Evolutionary conservation across 2,113 vertebrate species (phyloP).

Genomic region (Nothoprocta perdicaria): DNA sequence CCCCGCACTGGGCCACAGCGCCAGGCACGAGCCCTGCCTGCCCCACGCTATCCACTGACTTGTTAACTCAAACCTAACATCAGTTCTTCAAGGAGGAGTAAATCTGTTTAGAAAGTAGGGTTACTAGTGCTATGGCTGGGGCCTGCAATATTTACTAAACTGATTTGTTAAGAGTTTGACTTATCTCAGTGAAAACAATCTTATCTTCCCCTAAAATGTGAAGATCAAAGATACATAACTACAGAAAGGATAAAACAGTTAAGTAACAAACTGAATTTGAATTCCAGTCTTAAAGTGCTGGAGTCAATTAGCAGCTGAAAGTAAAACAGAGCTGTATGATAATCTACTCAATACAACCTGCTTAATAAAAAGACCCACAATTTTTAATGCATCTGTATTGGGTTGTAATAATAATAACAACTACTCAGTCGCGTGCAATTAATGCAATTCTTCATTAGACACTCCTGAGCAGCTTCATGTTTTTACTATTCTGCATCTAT

Average conservation of each 20-base stretch:
- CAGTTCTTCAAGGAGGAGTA: not conserved
- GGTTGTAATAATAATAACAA: not conserved
- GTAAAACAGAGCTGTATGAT: not conserved
- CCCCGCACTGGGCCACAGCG: rapidly evolving
- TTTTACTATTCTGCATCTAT: not conserved
- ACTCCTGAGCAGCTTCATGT: not conserved
- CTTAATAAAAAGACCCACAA: not conserved
- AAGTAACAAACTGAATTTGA: not conserved
- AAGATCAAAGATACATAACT: not conserved
- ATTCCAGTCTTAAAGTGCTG: not conserved
- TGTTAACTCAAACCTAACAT: not conserved
- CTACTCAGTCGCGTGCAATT: not conserved
- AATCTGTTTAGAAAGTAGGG: not conserved
- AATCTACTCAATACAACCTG: not conserved
- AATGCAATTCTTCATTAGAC: slow-evolving; percentile 5
- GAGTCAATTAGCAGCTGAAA: not conserved
- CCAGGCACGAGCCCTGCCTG: not conserved
- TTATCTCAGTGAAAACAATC: not conserved
- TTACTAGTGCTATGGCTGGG: no score
- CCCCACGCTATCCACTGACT: not conserved
- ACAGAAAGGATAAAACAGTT: not conserved
- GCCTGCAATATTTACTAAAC: not conserved
- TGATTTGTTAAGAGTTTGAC: not conserved
- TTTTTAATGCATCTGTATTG: not conserved
- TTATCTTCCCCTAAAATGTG: not conserved